Base-by-base conservation (phyloP, 2,797 vertebrate genomes). In the Acrocephalus scirpaceus region DNA sequence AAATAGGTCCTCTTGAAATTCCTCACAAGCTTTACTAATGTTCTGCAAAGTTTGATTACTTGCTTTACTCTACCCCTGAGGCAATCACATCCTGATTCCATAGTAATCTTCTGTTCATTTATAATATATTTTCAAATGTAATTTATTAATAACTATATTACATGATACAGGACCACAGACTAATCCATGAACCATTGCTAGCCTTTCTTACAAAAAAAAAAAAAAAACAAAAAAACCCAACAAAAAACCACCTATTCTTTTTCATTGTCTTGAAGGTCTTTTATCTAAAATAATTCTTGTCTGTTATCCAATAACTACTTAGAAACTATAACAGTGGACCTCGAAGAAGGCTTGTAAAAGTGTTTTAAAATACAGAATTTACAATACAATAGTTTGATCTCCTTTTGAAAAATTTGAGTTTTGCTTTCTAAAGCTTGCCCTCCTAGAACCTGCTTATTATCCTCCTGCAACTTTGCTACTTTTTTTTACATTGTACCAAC, bases 41-140 rank as follows among this genome's bases (percentile, higher is more conserved):
- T 80, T 83, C 87, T 89, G 25, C 36, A 75, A 92, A 80, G 62
- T 93, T 95, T 87, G 30, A 42, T 74, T 85, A 67, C 96, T 98
- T 98, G 60, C 65, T 93, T 96, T 83, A 90, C 50, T 38, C 32
- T 80, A n/a, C n/a, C 98, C 98, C 98, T 97, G 96, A 98, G 98
- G 98, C 98, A 96, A 98, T 97, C 98, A 98, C 95, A 98, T 96
- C 96, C 94, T 96, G 22, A 86, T 96, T 92, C 97, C 92, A 89
- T 81, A 91, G 93, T 93, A 91, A 91, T 97, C 97, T 97, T 97
- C 95, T 97, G 73, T 94, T 98, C 96, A 98, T 97, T 98, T 97
- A 96, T 88, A 96, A 98, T 97, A 98, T 92, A 95, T 93, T 85
- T 95, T 57, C 29, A 87, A 87, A 78, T 80, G n/a, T 82, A 82